Percentiles rank a stretch among this genome's conserved stretches.
phyloP scores from a whole-genome alignment of 2,113 vertebrate genomes.

The Xiphorhynchus elegans region DNA sequence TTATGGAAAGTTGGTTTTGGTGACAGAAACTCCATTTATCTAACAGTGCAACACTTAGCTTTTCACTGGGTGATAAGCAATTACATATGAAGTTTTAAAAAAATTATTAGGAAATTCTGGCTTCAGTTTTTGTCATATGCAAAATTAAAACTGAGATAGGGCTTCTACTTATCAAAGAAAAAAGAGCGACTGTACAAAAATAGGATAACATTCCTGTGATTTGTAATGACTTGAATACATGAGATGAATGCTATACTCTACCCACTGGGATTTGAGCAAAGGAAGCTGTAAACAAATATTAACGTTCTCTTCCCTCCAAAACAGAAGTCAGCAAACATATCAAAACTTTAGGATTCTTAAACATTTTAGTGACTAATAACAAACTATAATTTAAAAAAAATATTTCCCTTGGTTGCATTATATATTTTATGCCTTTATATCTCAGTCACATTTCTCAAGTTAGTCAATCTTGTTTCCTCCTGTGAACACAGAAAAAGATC shows the following conservation, averaged over 20 bases:
- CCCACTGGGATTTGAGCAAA: not conserved
- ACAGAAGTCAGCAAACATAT: rapidly evolving
- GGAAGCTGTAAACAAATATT: not conserved
- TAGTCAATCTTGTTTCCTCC: not conserved
- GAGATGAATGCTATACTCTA: not conserved
- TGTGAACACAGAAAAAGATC: not conserved
- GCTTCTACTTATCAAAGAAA: not conserved
- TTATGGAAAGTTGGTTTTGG: not conserved
- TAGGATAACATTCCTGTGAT: not conserved
- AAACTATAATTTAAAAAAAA: not conserved
- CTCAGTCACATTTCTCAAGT: not conserved
- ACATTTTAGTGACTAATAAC: not conserved
- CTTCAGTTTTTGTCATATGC: not conserved
- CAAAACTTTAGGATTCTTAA: not conserved
- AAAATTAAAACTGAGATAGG: not conserved
- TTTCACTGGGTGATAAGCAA: not conserved
- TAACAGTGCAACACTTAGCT: not conserved
- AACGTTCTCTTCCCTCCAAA: not conserved
- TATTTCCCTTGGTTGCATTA: not conserved
- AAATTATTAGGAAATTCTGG: not conserved
- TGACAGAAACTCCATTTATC: not conserved
- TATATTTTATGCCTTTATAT: not conserved
- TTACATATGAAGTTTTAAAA: not conserved
- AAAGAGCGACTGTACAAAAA: not conserved
- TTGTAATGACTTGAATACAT: not conserved